Percentiles rank a stretch among this genome's conserved stretches.
These are phyloP conservation scores for Sula dactylatra DNA, from an alignment of 2,113 vertebrate genomes.

Conservation along the genomic window DNA sequence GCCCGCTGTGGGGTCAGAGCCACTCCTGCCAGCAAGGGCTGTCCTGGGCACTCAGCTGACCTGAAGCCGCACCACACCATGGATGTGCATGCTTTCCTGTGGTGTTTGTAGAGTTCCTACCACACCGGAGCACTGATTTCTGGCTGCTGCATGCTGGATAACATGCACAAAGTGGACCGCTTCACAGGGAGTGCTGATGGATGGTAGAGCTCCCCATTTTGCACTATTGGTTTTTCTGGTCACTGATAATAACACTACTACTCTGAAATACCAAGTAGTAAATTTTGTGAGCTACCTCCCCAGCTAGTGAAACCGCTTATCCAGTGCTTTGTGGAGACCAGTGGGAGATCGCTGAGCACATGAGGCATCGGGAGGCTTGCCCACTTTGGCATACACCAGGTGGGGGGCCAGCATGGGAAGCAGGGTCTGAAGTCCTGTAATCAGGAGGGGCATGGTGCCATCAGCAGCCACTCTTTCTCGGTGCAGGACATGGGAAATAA, in stretches of 20 bases:
- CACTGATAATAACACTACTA: neutral
- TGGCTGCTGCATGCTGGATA: accelerated
- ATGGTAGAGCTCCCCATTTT: neutral
- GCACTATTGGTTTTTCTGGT: neutral
- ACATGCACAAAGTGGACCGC: accelerated
- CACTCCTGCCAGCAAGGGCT: neutral
- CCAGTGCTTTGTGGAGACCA: neutral
- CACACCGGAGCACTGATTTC: accelerated
- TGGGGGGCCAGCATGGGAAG: neutral
- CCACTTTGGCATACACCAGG: accelerated
- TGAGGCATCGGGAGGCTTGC: neutral
- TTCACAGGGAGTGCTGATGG: no score
- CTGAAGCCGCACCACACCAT: accelerated
- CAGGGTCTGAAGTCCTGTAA: neutral
- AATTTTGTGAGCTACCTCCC: neutral
- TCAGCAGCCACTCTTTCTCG: neutral
- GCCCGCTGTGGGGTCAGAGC: accelerated
- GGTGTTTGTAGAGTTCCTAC: neutral
- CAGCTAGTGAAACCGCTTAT: neutral
- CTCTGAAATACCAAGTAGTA: neutral
- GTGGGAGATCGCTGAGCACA: accelerated
- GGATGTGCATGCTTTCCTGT: accelerated
- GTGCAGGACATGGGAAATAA: neutral
- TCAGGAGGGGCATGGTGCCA: neutral
- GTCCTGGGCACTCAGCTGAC: accelerated